phyloP scores from a whole-genome alignment of 2,113 vertebrate genomes.

The Sander vitreus region DNA sequence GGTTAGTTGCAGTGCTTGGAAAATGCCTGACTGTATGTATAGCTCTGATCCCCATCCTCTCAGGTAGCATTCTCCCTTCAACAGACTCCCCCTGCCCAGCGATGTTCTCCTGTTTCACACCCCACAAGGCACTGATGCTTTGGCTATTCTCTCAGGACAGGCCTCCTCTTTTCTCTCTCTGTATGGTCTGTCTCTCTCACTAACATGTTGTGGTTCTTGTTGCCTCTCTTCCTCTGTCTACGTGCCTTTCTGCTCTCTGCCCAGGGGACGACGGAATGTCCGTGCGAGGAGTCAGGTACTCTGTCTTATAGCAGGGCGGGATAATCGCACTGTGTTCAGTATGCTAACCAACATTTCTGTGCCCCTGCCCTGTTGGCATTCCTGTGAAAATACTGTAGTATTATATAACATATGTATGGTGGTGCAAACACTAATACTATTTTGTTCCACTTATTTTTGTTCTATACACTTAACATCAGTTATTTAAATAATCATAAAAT shows the following conservation, averaged over 20 bases:
- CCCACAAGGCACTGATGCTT: constrained; percentile 83
- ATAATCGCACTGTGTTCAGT: constrained; percentile 41
- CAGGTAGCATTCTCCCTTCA: constrained; percentile 17
- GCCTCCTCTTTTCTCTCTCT: constrained; percentile 53
- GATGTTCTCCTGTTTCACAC: constrained; percentile 44
- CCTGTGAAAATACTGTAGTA: constrained; percentile 29
- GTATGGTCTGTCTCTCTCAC: constrained; percentile 79
- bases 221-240: constrained; percentile 91
- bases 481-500: not conserved
- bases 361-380: constrained; percentile 57
- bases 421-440: constrained; percentile 18
- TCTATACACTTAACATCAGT: constrained; percentile 4
- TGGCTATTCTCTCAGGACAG: constrained; percentile 57
- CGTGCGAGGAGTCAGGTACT: constrained; percentile 96
- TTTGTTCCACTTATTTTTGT: constrained; percentile 37
- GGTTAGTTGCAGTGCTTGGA: not conserved
- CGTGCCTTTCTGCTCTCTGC: constrained; percentile 89
- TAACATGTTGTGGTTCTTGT: constrained; percentile 89
- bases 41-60: not conserved
- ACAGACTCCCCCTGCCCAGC: constrained; percentile 12
- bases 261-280: constrained; percentile 98
- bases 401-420: not conserved
- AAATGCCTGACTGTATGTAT: not conserved
- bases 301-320: constrained; percentile 68
- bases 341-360: constrained; percentile 62